phyloP scores from a whole-genome alignment of 2,113 vertebrate genomes.

The Pelvicachromis taeniatus region DNA sequence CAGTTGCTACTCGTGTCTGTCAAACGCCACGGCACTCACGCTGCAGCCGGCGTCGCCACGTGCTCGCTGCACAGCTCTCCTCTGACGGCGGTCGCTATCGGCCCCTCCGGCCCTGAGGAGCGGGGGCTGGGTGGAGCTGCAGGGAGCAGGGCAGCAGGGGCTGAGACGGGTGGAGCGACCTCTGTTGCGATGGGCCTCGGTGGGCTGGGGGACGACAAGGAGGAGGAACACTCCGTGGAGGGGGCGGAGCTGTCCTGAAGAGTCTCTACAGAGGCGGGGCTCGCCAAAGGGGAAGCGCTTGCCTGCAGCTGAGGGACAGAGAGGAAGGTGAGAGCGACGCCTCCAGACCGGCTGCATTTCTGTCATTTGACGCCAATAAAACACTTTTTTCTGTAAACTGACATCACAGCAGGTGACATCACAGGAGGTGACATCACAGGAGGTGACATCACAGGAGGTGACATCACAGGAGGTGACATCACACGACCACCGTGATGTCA shows the following conservation, averaged over 20 bases:
- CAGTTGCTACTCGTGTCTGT: background rate
- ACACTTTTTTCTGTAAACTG: background rate
- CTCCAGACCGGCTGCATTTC: background rate
- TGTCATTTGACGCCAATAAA: background rate
- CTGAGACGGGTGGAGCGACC: background rate
- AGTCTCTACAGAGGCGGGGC: background rate
- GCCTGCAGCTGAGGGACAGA: slow-evolving; percentile 31
- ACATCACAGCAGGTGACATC: background rate
- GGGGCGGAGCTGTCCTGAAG: background rate
- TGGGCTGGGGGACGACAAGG: background rate
- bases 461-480: background rate
- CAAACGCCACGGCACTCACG: background rate
- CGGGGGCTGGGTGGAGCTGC: background rate
- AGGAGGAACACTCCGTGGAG: background rate
- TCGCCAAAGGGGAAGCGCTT: slow-evolving; percentile 28
- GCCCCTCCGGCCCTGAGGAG: background rate
- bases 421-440: background rate
- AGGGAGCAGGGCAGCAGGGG: background rate
- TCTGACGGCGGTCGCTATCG: background rate
- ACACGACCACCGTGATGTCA: background rate
- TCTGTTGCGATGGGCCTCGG: background rate
- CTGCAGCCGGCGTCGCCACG: background rate
- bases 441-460: background rate
- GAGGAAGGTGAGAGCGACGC: background rate
- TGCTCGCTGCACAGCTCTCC: background rate